Base-by-base conservation (phyloP, 1,140 invertebrate genomes). In the Pachyrhynchus sulphureomaculatus region DNA sequence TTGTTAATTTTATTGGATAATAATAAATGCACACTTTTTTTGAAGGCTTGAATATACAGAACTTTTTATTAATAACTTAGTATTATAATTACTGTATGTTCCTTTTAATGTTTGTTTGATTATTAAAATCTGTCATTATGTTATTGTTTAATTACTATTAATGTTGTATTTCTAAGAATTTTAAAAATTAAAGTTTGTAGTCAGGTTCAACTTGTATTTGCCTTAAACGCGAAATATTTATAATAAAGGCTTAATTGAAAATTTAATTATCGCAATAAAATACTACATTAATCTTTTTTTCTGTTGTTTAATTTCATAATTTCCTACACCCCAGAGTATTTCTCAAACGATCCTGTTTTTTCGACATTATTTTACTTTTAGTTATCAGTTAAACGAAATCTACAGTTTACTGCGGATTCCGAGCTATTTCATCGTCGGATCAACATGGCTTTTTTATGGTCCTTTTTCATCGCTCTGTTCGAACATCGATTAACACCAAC, bases 201-300 rank as follows among this genome's bases (percentile, higher is more conserved):
- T 33, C 52, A 62, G 47, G n/a, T 18, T 49, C 33, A 62, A 20
- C 13, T 41, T 32, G 39, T 53, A 53, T 62, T 62, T 62, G 48
- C 59, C 32, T 62, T 39, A 49, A 62, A 62, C 26, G 20, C 39
- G 42, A 55, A 33, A 54, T 45, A 45, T 42, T 21, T 55, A 17
- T 41, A 37, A 56, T 29, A 55, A 63, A 63, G 32, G 26, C 23
- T 53, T 55, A 45, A 51, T 53, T 63, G 57, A 24, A 63, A 57
- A 21, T n/a, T 53, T 58, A 58, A 58, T 57, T 64, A 59, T 37
- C 53, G 47, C 51, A 64, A 64, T 59, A 64, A 64, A 63, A 52
- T 18, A 29, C n/a, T 41, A 33, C 20, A 49, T 49, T 49, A 49
- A 32, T 49, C 13, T 23, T 49, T 10, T 45, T 45, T 45, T 26